phyloP scores from a whole-genome alignment of 2,888 invertebrate species.

The Cheilosia vulpina region DNA sequence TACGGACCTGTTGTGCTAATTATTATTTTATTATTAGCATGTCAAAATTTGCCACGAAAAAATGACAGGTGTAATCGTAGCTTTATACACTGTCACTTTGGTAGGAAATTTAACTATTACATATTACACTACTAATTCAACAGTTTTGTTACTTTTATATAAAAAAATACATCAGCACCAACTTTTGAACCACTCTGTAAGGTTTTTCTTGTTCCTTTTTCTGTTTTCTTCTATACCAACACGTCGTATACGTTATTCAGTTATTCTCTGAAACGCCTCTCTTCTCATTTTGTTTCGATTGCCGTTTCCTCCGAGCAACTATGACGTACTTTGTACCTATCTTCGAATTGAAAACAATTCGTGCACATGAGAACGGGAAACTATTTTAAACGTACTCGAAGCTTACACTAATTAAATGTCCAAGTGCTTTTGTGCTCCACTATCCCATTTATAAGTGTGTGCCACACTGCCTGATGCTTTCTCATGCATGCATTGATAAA shows the following conservation, averaged over 20 bases:
- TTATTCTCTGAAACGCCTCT: slow-evolving; percentile 32
- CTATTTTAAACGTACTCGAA: slow-evolving; percentile 23
- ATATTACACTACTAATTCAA: no score
- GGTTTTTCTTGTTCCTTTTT: no score
- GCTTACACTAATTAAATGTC: slow-evolving; percentile 53
- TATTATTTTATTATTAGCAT: no score
- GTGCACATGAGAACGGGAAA: slow-evolving; percentile 4
- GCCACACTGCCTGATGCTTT: background rate
- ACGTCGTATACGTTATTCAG: slow-evolving; percentile 31
- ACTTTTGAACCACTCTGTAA: background rate
- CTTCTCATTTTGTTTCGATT: slow-evolving; percentile 21
- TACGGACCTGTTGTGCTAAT: no score
- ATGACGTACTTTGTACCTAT: slow-evolving; percentile 33
- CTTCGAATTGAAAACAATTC: slow-evolving; percentile 13
- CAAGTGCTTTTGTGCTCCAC: slow-evolving; percentile 42
- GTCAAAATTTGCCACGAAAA: no score
- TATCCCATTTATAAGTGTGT: slow-evolving; percentile 18
- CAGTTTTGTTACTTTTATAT: no score
- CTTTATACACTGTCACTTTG: no score
- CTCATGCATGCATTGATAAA: slow-evolving; percentile 28
- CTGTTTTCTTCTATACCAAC: background rate
- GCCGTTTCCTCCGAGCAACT: slow-evolving; percentile 1
- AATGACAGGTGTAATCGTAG: no score
- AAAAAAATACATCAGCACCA: background rate
- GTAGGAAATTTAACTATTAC: no score